These are phyloP conservation scores for Peucedramus taeniatus DNA, from an alignment of 2,113 vertebrate genomes.

Conservation along the genomic window DNA sequence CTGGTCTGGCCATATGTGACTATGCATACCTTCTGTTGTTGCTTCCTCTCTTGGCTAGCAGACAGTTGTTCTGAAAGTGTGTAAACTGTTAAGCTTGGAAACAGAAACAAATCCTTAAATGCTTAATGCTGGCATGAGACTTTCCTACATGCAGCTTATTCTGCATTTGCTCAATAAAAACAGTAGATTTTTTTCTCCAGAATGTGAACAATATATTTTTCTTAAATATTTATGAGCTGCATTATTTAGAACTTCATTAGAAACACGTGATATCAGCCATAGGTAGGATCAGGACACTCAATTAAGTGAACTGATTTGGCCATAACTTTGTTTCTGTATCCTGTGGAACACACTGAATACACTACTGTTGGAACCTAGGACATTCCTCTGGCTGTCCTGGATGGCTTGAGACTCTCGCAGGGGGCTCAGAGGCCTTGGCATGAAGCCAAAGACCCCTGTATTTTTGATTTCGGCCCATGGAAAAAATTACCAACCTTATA, in stretches of 20 bases:
- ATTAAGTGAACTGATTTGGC: neutral
- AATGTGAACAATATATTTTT: neutral
- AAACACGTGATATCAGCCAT: neutral
- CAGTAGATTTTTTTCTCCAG: neutral
- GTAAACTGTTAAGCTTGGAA: neutral
- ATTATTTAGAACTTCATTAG: neutral
- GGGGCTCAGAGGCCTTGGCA: too few relatives aligned
- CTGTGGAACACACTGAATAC: neutral
- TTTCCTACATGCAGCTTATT: neutral
- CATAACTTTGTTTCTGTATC: neutral
- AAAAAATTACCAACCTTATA: too few relatives aligned
- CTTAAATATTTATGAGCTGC: neutral
- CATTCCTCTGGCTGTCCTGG: too few relatives aligned
- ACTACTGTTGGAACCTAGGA: too few relatives aligned
- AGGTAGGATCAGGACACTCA: neutral
- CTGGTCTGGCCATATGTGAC: constrained; percentile 20
- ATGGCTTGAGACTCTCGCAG: too few relatives aligned
- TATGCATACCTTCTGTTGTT: constrained; percentile 14
- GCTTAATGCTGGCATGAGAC: neutral
- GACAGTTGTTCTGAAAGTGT: neutral
- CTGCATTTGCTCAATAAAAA: neutral
- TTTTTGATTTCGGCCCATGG: too few relatives aligned
- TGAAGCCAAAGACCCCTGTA: too few relatives aligned
- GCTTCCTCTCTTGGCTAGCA: constrained; percentile 26
- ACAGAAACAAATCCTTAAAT: neutral